Evolutionary conservation across 2,888 invertebrate genomes (phyloP).

Genomic region (Rotaria macrura): DNA sequence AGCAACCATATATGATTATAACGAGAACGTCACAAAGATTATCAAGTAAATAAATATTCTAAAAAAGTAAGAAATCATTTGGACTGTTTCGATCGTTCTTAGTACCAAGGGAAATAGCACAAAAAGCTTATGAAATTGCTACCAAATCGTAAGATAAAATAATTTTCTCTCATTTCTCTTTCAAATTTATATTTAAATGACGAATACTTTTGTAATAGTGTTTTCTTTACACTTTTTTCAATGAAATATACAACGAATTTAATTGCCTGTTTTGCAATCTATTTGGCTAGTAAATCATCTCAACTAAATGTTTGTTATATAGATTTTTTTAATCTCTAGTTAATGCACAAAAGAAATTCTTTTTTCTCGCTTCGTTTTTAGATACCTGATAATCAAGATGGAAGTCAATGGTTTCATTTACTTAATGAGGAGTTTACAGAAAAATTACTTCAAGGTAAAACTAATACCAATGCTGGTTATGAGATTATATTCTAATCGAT

Average conservation of each 20-base stretch:
- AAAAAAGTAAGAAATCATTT: too few species aligned
- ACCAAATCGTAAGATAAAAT: slow-evolving; percentile 58
- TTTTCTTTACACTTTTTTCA: slow-evolving; percentile 94
- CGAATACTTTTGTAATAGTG: slow-evolving; percentile 54
- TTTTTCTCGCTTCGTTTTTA: not conserved
- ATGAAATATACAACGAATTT: slow-evolving; percentile 87
- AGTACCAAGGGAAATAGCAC: slow-evolving; percentile 64
- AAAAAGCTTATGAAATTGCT: slow-evolving; percentile 96
- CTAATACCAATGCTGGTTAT: not conserved
- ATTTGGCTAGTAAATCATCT: slow-evolving; percentile 92
- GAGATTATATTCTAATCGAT: not conserved
- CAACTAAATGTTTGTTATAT: slow-evolving; percentile 70
- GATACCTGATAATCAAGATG: not conserved
- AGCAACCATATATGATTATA: not conserved
- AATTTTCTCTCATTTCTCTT: not conserved
- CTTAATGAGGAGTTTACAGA: not conserved
- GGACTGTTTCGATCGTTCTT: not conserved
- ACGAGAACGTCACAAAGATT: not conserved
- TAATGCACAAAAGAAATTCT: too few species aligned
- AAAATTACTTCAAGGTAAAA: not conserved
- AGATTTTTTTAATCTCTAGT: not conserved
- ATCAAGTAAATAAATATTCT: not conserved
- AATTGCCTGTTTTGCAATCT: slow-evolving; percentile 94
- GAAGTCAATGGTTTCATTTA: not conserved
- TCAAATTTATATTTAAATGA: too few species aligned